phyloP scores from a whole-genome alignment of 2,888 invertebrate species.

The Agonopterix heracliana region DNA sequence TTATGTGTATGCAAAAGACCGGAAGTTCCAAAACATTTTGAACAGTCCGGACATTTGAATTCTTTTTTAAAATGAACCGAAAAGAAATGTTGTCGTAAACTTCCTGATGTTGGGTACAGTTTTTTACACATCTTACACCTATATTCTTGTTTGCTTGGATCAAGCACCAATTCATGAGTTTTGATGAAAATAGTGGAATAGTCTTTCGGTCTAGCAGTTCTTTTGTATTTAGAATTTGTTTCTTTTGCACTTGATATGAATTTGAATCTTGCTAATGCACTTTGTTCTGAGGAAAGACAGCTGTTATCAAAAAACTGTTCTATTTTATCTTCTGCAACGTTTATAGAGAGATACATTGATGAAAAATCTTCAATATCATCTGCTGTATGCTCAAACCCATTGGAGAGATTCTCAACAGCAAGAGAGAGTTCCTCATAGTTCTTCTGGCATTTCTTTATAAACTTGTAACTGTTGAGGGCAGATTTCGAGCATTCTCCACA shows the following conservation, averaged over 20 bases:
- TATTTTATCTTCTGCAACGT: conserved; percentile 1
- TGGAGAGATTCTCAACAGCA: conserved; percentile 2
- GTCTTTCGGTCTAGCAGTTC: neutral
- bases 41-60: conserved; percentile 4
- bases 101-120: conserved; percentile 6
- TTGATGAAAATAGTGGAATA: conserved; percentile 11
- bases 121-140: conserved; percentile 9
- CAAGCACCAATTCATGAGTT: conserved; percentile 7
- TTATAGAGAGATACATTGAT: conserved; percentile 5
- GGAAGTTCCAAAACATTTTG: conserved; percentile 9
- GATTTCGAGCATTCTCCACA: conserved; percentile 1
- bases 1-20: conserved; percentile 6
- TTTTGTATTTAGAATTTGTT: neutral
- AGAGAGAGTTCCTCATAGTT: neutral
- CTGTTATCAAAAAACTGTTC: conserved; percentile 9
- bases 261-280: conserved; percentile 4
- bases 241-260: neutral
- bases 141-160: conserved; percentile 6
- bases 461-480: conserved; percentile 1
- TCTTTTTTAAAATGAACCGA: conserved; percentile 10
- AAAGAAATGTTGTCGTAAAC: conserved; percentile 9
- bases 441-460: conserved; percentile 1
- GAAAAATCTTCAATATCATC: conserved; percentile 1
- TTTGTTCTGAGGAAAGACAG: neutral
- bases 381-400: conserved; percentile 3